phyloP scores from a whole-genome alignment of 2,888 invertebrate species.

The Pemphredon lugubris region DNA sequence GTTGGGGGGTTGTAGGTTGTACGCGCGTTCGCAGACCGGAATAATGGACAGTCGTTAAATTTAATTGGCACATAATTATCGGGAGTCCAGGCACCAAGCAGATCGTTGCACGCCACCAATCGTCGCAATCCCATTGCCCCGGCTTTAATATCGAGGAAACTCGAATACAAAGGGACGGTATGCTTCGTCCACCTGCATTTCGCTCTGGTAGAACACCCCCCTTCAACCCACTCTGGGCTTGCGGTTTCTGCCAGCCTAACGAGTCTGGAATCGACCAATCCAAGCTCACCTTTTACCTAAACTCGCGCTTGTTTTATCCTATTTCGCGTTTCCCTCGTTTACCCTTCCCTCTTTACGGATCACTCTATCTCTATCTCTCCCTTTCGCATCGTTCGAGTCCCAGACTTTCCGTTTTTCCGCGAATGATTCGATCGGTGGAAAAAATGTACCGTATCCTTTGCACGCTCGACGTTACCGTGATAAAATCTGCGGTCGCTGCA shows the following conservation, averaged over 20 bases:
- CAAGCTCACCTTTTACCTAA: constrained; percentile 15
- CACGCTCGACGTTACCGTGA: no score
- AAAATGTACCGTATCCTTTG: no score
- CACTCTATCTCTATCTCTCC: no score
- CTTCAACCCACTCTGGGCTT: constrained; percentile 31
- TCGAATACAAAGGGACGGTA: constrained; percentile 50
- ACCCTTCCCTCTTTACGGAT: background rate
- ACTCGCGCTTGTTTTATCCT: background rate
- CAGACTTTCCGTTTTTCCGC: no score
- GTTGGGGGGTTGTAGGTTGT: constrained; percentile 27
- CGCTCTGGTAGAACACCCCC: constrained; percentile 20
- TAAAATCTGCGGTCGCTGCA: no score
- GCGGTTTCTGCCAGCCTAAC: constrained; percentile 57
- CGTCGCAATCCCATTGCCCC: constrained; percentile 66
- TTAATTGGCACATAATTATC: constrained; percentile 79
- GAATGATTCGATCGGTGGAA: no score
- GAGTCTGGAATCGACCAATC: constrained; percentile 58
- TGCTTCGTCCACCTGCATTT: constrained; percentile 40
- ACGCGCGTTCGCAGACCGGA: constrained; percentile 65
- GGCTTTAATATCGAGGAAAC: constrained; percentile 71
- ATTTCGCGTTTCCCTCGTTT: background rate
- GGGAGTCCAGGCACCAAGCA: constrained; percentile 58
- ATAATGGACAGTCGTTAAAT: constrained; percentile 78
- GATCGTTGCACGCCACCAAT: constrained; percentile 64
- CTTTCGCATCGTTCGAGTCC: no score